phyloP scores from a whole-genome alignment of 2,113 vertebrate genomes.

The Eira barbara region DNA sequence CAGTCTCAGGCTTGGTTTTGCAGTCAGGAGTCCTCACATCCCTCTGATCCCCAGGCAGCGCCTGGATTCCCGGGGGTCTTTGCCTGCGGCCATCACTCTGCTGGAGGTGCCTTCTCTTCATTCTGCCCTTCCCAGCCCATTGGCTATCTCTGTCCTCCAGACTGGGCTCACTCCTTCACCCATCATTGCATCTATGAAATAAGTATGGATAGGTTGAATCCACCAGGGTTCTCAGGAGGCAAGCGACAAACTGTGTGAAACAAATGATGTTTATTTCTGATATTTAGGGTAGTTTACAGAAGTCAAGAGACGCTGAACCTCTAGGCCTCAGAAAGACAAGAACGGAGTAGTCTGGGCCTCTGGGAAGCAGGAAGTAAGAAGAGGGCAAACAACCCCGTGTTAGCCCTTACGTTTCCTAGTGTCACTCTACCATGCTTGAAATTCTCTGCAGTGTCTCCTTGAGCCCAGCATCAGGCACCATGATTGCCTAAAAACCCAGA shows the following conservation, averaged over 20 bases:
- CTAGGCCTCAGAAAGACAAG: background rate
- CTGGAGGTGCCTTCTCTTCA: accelerated
- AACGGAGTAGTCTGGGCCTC: background rate
- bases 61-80: background rate
- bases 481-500: no score
- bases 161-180: accelerated
- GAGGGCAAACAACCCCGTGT: background rate
- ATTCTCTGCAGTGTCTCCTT: background rate
- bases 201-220: accelerated
- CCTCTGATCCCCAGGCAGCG: accelerated
- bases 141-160: background rate
- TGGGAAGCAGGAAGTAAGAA: background rate
- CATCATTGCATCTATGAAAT: no score
- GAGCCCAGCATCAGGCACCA: background rate
- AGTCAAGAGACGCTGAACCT: background rate
- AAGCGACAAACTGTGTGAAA: background rate
- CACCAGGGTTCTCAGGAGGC: background rate
- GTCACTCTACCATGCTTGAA: background rate
- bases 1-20: background rate
- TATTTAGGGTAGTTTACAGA: background rate
- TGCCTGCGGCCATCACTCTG: accelerated
- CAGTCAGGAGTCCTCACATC: background rate
- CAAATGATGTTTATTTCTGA: background rate
- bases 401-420: accelerated
- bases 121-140: no score